Evolutionary conservation across 2,888 invertebrate genomes (phyloP).

Genomic region (Oscheius myriophilus): DNA sequence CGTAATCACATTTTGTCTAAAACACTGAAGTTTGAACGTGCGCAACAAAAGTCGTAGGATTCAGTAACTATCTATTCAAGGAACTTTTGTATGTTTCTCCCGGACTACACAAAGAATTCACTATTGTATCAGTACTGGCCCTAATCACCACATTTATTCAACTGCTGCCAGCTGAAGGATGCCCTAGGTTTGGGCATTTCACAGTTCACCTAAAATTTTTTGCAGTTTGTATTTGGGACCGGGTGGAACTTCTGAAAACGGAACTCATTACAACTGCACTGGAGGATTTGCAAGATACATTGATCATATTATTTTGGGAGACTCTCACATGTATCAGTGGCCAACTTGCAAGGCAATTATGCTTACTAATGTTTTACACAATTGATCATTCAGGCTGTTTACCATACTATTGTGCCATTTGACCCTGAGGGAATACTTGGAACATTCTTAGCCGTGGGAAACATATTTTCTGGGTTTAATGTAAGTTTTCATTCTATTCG

Average conservation of each 20-base stretch:
- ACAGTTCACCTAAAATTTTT: neutral
- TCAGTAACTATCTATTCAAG: no score
- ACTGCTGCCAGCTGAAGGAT: neutral
- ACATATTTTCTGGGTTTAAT: neutral
- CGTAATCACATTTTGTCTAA: no score
- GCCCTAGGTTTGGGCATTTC: constrained; percentile 1
- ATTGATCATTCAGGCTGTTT: neutral
- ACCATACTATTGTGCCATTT: constrained; percentile 12
- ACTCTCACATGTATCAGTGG: neutral
- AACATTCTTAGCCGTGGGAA: neutral
- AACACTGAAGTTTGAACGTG: no score
- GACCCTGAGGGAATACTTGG: constrained; percentile 20
- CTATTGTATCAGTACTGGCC: neutral
- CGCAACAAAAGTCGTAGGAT: no score
- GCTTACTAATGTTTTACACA: no score
- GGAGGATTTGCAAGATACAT: neutral
- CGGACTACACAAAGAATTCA: no score
- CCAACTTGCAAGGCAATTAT: constrained; percentile 13
- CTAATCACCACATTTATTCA: neutral
- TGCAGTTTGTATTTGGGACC: constrained; percentile 19
- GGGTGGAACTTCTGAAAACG: constrained; percentile 13
- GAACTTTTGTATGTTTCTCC: no score
- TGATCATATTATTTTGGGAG: constrained; percentile 3
- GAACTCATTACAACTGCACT: constrained; percentile 16
- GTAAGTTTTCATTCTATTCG: neutral